These are phyloP conservation scores for Ericerus pela DNA, from an alignment of 1,140 invertebrate genomes.

Conservation along the genomic window DNA sequence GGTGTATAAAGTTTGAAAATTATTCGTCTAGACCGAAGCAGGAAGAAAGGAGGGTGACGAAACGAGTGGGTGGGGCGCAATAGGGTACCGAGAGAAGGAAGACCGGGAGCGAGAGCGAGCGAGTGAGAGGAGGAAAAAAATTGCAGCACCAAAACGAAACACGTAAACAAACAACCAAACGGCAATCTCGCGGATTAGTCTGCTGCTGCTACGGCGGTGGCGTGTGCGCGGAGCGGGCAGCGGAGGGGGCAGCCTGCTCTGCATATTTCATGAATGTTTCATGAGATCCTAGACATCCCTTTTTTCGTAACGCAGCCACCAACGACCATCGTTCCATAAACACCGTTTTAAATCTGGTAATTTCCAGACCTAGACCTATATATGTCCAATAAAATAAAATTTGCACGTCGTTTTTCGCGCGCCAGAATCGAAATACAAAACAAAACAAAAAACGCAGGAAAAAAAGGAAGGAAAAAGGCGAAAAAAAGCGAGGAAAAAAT, in stretches of 20 bases:
- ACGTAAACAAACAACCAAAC: constrained; percentile 10
- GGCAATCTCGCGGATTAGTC: constrained; percentile 10
- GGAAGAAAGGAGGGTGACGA: no score
- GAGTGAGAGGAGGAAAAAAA: neutral
- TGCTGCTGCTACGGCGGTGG: neutral
- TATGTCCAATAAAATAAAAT: constrained; percentile 12
- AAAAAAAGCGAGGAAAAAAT: no score
- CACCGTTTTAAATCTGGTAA: constrained; percentile 12
- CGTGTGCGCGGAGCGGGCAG: no score
- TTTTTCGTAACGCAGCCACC: constrained; percentile 7
- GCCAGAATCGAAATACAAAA: no score
- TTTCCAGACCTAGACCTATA: constrained; percentile 12
- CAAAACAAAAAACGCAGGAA: no score
- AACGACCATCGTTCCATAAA: constrained; percentile 8
- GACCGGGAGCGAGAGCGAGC: no score
- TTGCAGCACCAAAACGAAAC: neutral
- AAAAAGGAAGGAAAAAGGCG: no score
- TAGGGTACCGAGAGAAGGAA: no score
- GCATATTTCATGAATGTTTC: constrained; percentile 12
- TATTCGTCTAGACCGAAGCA: constrained; percentile 12
- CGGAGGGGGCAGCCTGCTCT: neutral
- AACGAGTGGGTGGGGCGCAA: no score
- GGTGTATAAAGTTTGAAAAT: constrained; percentile 7
- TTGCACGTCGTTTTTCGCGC: constrained; percentile 11
- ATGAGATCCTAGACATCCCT: constrained; percentile 11